Conservation (phyloP, 2,113 vertebrate species). For the Chaetodon trifascialis region DNA sequence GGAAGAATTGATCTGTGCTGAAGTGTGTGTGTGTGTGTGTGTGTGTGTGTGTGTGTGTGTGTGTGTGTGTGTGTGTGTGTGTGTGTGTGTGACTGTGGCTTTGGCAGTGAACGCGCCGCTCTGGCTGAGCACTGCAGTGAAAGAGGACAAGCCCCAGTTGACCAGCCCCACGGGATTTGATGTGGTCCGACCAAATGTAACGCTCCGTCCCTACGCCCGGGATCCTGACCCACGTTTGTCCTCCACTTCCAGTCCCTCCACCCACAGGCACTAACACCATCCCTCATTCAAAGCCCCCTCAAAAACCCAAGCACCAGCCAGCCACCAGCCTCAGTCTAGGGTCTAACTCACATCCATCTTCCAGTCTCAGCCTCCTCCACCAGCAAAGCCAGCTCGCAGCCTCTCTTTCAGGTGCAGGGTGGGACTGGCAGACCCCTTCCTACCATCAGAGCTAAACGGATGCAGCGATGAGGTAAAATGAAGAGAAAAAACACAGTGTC, state of each 20-base stretch:
- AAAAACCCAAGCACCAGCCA: conserved; percentile 22
- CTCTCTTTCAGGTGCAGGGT: conserved; percentile 64
- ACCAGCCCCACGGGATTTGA: conserved; percentile 52
- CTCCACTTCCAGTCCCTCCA: conserved; percentile 21
- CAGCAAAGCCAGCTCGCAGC: conserved; percentile 30
- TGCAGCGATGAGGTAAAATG: conserved; percentile 10
- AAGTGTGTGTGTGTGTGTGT: conserved; percentile 26
- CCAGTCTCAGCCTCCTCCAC: conserved; percentile 54
- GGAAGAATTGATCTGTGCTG: conserved; percentile 13
- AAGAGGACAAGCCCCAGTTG: conserved; percentile 74
- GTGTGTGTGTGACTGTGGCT: conserved; percentile 30
- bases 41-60: conserved; percentile 16
- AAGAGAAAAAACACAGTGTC: conserved; percentile 4
- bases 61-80: neutral
- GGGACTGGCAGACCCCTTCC: conserved; percentile 31
- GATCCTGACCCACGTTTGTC: conserved; percentile 40
- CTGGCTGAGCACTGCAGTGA: conserved; percentile 75
- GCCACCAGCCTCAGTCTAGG: conserved; percentile 35
- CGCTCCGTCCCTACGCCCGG: conserved; percentile 19
- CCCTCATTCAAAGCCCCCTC: neutral
- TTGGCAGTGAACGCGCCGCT: conserved; percentile 53
- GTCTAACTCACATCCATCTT: conserved; percentile 60
- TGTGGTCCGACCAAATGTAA: conserved; percentile 30
- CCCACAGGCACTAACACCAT: conserved; percentile 9
- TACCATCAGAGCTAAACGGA: conserved; percentile 3